A percentile compares a stretch with the other conserved stretches of the same genome.
Evolutionary conservation across 2,797 vertebrate genomes (phyloP).

Genomic region (Cossypha caffra): DNA sequence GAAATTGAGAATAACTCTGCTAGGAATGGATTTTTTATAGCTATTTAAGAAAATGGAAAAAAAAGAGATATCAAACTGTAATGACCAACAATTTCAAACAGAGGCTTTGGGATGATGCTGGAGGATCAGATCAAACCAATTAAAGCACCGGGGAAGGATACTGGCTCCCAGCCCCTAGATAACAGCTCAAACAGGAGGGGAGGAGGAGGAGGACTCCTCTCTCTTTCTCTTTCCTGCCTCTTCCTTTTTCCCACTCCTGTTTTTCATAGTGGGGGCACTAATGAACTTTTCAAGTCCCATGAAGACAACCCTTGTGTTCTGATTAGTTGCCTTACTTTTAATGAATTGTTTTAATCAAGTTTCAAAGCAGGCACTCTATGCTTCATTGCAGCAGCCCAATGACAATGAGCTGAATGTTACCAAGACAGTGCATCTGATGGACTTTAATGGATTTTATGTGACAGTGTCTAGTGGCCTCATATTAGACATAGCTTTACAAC

Average conservation of each 20-base stretch:
- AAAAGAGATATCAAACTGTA: background rate
- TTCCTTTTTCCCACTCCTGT: background rate
- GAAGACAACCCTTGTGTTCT: slow-evolving; percentile 58
- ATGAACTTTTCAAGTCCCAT: slow-evolving; percentile 67
- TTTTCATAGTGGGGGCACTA: slow-evolving; percentile 37
- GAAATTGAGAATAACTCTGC: background rate
- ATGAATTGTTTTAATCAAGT: slow-evolving; percentile 78
- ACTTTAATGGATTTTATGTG: slow-evolving; percentile 75
- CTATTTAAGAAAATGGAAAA: background rate
- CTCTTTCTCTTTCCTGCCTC: background rate
- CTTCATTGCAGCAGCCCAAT: slow-evolving; percentile 71
- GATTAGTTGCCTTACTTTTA: slow-evolving; percentile 70
- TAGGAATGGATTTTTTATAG: background rate
- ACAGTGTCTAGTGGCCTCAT: slow-evolving; percentile 69
- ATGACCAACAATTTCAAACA: background rate
- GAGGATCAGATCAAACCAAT: slow-evolving; percentile 15
- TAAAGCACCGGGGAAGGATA: background rate
- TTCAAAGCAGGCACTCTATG: slow-evolving; percentile 72
- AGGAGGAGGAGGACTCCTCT: background rate
- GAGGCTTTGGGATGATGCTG: background rate
- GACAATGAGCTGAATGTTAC: slow-evolving; percentile 69
- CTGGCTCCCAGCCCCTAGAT: background rate
- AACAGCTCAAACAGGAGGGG: background rate
- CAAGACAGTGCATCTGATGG: slow-evolving; percentile 71
- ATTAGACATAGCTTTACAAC: slow-evolving; percentile 71